Evolutionary conservation across 2,797 vertebrate genomes (phyloP).

Genomic region (Spinus pinus): DNA sequence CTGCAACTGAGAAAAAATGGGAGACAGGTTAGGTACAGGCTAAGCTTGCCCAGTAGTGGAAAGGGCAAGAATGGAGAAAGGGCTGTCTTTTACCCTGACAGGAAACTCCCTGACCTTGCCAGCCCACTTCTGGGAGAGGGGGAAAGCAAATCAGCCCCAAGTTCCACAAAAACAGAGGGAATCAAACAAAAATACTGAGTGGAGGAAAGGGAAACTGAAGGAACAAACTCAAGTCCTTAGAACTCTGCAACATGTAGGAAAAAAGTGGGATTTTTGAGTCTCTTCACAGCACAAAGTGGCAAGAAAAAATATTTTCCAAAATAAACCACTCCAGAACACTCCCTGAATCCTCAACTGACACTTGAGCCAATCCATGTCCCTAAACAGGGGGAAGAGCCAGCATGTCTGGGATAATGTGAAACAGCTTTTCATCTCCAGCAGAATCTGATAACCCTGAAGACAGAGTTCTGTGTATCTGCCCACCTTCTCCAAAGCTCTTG

Average conservation of each 20-base stretch:
- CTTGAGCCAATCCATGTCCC: not conserved
- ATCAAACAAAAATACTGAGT: not conserved
- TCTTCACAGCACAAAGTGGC: not conserved
- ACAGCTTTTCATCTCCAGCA: not conserved
- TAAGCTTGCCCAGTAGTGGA: not conserved
- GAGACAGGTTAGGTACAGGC: not conserved
- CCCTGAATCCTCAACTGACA: not conserved
- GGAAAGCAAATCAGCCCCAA: not conserved
- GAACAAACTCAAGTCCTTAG: not conserved
- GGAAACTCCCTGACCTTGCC: not conserved
- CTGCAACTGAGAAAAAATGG: not conserved
- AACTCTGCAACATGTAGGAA: not conserved
- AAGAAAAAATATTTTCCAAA: not conserved
- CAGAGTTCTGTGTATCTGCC: not conserved
- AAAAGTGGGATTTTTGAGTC: not conserved
- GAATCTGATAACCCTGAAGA: not conserved
- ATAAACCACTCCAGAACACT: not conserved
- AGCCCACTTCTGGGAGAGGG: not conserved
- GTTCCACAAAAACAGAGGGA: not conserved
- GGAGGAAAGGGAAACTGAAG: not conserved
- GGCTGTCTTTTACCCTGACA: not conserved
- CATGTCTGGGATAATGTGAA: not conserved
- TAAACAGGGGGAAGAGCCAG: not conserved
- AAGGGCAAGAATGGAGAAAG: not conserved
- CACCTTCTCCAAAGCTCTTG: not conserved